Evolutionary conservation across 2,888 invertebrate species (phyloP), one percentile per base, ranked within the genome.

Genomic region (Meloe dianella): DNA sequence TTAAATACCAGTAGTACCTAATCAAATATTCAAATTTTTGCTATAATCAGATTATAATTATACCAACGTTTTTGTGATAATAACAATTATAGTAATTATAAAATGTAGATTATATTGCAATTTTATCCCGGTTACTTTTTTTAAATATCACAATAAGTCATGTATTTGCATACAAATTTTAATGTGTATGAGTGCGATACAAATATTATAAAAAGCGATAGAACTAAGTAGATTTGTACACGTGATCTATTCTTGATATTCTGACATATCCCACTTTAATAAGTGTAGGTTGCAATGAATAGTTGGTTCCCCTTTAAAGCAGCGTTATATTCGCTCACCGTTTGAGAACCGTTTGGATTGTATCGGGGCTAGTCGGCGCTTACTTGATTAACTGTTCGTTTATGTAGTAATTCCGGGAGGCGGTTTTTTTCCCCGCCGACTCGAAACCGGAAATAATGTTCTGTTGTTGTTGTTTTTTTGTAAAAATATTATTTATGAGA

Each of bases 281-380:
- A 20, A 20, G 10, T 29, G 62, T 59, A 14, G 47, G 62, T 22
- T 35, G 60, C 24, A 57, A 60, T 71, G n/a, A n/a, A 64, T 58
- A 68, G 65, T 32, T 65, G 72, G n/a, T 73, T 76, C 76, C 70
- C 71, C 76, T 77, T 77, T 78, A 77, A 74, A 74, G 57, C 71
- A 74, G 70, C 75, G 74, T 73, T 72, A 70, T 63, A 56, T 63
- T 66, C 69, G 71, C 67, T 70, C 71, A 60, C 64, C 66, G 64
- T 64, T 64, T 41, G 59, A 69, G 71, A 70, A 70, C 69, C 56
- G 71, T 72, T 68, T 68, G 67, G 71, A 72, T 73, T 73, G 47
- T 47, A 74, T 47, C 20, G 8, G 20, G 47, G 20, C 47, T 47
- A 20, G 47, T 72, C 72, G 72, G 68, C 32, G 67, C 62, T 56